These are phyloP conservation scores for Agapornis canus DNA, from an alignment of 2,797 vertebrate species.

Conservation along the genomic window DNA sequence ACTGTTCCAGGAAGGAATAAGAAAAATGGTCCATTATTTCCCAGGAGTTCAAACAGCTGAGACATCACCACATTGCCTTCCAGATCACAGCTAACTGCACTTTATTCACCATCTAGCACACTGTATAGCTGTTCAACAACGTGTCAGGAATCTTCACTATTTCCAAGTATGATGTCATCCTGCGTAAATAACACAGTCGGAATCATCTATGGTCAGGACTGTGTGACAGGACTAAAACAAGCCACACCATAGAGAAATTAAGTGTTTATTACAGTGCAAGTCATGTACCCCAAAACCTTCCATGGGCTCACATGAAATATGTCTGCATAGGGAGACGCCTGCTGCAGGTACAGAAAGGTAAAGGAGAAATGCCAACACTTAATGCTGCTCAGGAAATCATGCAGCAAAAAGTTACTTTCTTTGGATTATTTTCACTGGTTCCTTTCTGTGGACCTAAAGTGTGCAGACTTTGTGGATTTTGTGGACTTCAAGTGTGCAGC, in stretches of 20 bases:
- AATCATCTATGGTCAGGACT: neutral
- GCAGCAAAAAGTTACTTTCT: neutral
- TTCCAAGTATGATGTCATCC: neutral
- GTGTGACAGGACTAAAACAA: neutral
- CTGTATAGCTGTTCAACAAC: accelerated
- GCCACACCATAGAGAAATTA: neutral
- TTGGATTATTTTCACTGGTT: neutral
- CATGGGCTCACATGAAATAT: neutral
- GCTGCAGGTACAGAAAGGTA: neutral
- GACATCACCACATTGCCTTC: neutral
- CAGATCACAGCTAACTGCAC: neutral
- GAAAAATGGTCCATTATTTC: neutral
- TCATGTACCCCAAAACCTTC: neutral
- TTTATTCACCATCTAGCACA: neutral
- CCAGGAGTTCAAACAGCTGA: neutral
- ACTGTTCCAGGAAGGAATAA: neutral
- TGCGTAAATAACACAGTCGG: neutral
- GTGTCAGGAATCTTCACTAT: neutral
- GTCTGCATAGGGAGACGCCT: neutral
- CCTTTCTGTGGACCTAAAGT: neutral
- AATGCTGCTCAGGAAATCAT: neutral
- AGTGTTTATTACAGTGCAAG: neutral
- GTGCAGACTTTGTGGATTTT: neutral
- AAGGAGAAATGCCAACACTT: neutral
- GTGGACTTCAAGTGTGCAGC: neutral